phyloP scores from a whole-genome alignment of 1,140 invertebrate genomes.

The Idris sp. region DNA sequence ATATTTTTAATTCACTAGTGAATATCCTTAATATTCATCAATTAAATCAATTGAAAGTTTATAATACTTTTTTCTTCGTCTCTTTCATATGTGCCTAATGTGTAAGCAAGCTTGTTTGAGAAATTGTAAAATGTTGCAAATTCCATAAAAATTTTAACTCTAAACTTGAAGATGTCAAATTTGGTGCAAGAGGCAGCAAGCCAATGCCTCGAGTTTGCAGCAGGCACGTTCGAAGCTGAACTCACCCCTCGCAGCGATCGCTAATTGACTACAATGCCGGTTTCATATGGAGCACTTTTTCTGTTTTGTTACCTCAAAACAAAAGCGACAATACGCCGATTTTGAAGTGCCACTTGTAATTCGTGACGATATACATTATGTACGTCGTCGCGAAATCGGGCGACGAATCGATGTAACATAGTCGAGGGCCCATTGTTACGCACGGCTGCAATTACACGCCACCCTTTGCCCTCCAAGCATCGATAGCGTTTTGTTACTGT shows the following conservation, averaged over 20 bases:
- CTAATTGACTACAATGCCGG: slow-evolving; percentile 76
- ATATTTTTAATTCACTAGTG: too few relatives aligned
- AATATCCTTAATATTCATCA: too few relatives aligned
- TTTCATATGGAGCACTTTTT: slow-evolving; percentile 74
- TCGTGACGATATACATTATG: slow-evolving; percentile 61
- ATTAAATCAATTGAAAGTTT: too few relatives aligned
- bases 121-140: too few relatives aligned
- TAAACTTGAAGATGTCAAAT: not conserved
- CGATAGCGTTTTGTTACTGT: slow-evolving; percentile 77
- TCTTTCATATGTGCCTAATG: too few relatives aligned
- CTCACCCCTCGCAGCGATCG: slow-evolving; percentile 36
- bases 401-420: slow-evolving; percentile 77
- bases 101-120: too few relatives aligned
- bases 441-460: slow-evolving; percentile 74
- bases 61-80: too few relatives aligned
- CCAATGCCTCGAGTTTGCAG: slow-evolving; percentile 2
- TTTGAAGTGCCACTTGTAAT: slow-evolving; percentile 68
- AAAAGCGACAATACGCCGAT: slow-evolving; percentile 75
- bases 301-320: slow-evolving; percentile 79
- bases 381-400: slow-evolving; percentile 65
- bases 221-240: slow-evolving; percentile 4
- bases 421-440: slow-evolving; percentile 71
- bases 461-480: slow-evolving; percentile 64
- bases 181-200: slow-evolving; percentile 13
- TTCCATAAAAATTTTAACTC: too few relatives aligned